phyloP scores from a whole-genome alignment of 64 coral and sea anemone genomes.

The Stylophora pistillata region DNA sequence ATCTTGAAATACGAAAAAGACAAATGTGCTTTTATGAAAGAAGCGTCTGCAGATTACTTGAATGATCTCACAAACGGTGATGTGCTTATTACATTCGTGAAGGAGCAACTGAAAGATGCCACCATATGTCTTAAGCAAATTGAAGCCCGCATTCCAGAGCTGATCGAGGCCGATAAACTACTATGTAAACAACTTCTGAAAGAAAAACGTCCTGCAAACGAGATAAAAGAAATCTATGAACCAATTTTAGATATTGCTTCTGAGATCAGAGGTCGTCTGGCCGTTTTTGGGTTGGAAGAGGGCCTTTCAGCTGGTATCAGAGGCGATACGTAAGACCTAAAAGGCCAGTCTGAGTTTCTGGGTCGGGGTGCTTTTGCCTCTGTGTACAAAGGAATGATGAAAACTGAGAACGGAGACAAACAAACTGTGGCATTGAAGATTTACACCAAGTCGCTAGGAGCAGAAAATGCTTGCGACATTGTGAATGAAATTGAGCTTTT shows the following conservation, averaged over 20 bases:
- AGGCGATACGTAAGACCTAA: not conserved
- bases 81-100: not conserved
- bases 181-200: not conserved
- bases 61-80: not conserved
- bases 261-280: not conserved
- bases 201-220: not conserved
- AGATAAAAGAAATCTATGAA: not conserved
- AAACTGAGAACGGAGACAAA: not conserved
- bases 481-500: not conserved
- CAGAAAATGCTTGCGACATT: not conserved
- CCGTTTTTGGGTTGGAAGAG: not conserved
- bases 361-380: not conserved
- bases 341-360: not conserved
- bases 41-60: not conserved
- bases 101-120: constrained; percentile 1
- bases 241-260: not conserved
- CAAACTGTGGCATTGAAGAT: constrained; percentile 9
- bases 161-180: constrained; percentile 25
- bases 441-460: not conserved
- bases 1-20: not conserved
- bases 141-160: constrained; percentile 23
- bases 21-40: constrained; percentile 13
- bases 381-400: constrained; percentile 12
- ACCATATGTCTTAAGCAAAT: not conserved
- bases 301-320: not conserved